Percentiles rank a stretch among this genome's conserved stretches.
Evolutionary conservation across 2,113 vertebrate genomes (phyloP).

Genomic region (Charadrius vociferus): DNA sequence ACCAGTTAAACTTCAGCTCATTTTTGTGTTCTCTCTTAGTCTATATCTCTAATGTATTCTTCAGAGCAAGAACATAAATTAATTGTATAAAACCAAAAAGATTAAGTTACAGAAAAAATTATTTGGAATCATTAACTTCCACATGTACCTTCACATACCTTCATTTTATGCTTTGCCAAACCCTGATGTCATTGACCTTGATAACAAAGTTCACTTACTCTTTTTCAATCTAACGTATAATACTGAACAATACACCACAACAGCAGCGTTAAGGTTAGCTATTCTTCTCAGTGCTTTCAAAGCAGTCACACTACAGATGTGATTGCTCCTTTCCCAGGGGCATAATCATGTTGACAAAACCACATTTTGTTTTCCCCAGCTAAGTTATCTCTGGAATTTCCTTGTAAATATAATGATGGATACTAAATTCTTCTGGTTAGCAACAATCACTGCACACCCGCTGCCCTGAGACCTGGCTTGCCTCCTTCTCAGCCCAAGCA

Average conservation of each 20-base stretch:
- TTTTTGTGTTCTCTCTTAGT: neutral
- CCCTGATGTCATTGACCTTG: neutral
- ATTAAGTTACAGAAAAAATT: neutral
- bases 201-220: neutral
- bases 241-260: neutral
- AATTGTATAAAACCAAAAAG: neutral
- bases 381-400: neutral
- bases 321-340: neutral
- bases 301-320: neutral
- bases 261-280: neutral
- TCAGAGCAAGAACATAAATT: neutral
- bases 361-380: neutral
- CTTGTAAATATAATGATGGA: neutral
- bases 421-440: neutral
- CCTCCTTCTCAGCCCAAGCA: neutral
- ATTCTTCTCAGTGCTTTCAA: neutral
- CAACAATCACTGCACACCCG: rapidly evolving
- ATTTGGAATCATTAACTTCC: neutral
- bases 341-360: neutral
- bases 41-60: neutral
- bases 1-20: neutral
- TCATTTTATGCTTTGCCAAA: neutral
- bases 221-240: neutral
- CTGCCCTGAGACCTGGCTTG: neutral
- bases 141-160: neutral